Evolutionary conservation across 2,797 vertebrate species (phyloP), one percentile per base, ranked within the genome.

Genomic region (Echeneis naucrates): DNA sequence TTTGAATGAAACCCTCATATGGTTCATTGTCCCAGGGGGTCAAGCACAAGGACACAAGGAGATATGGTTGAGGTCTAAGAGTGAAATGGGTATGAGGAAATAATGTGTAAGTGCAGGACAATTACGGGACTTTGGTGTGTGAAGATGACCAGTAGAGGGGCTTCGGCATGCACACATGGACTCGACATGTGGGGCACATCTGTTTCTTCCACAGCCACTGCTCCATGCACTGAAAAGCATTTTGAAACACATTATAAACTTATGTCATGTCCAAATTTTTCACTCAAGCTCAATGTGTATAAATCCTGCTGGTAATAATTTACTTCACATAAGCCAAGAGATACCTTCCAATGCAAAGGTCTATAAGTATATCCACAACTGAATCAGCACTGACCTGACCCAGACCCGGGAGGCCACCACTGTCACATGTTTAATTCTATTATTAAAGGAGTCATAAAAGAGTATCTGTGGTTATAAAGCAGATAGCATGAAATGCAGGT

Each of bases 151-250:
- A 91, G 85, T 84, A 83, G 53, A 90, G 74, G 38, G 82, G 83
- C 56, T 89, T 86, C 38, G 84, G 74, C 58, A 89, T 76, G 68
- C 52, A 71, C 63, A 93, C 73, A 1, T 88, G 78, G 27, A 88
- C 74, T 12, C 9, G 3, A 17, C 78, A 91, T 2, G 63, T 81
- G 27, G 89, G 87, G 72, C 92, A 89, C 7, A 48, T 63, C 84
- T 88, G 67, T 73, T 91, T 91, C 61, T 70, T 89, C 88, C 90
- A 89, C 32, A 94, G 72, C 84, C 91, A 88, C 74, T 88, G 91
- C 77, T 91, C 81, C 87, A 92, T 87, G 68, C 81, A 91, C 92
- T 92, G 80, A 77, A 92, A 93, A 63, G 91, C 73, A 93, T 45
- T 56, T 33, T 54, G 64, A 68, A 77, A 74, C 0, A 38, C 32